Percentiles rank a stretch among this genome's conserved stretches.
Conservation (phyloP, 2,113 vertebrate genomes). For the Sapajus apella region DNA sequence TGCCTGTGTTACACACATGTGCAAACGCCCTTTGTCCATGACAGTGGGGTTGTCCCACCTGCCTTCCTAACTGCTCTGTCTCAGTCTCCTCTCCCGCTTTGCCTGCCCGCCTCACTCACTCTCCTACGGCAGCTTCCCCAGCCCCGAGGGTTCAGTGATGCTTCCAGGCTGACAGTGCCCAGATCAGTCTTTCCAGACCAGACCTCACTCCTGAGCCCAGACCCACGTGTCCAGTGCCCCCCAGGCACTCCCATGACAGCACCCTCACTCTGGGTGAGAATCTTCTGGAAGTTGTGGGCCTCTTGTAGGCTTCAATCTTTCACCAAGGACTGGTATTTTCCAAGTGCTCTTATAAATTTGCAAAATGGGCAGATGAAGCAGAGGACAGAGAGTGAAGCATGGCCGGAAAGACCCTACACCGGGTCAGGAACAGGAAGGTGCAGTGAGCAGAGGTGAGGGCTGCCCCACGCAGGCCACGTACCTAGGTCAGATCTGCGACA, state of each 20-base stretch:
- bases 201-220: background rate
- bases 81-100: background rate
- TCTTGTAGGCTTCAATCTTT: background rate
- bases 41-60: background rate
- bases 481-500: constrained; percentile 20
- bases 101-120: background rate
- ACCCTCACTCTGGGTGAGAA: too few relatives aligned
- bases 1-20: background rate
- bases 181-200: background rate
- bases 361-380: background rate
- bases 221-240: background rate
- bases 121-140: rapidly evolving
- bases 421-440: background rate
- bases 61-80: background rate
- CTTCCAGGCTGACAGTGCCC: background rate
- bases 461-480: background rate
- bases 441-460: background rate
- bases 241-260: background rate
- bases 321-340: background rate
- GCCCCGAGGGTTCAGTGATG: background rate
- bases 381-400: background rate
- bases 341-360: background rate
- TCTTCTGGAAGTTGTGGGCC: background rate
- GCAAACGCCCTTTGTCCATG: background rate
- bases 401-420: background rate